Base-by-base conservation (phyloP, 2,113 vertebrate genomes). In the Bubalus kerabau region DNA sequence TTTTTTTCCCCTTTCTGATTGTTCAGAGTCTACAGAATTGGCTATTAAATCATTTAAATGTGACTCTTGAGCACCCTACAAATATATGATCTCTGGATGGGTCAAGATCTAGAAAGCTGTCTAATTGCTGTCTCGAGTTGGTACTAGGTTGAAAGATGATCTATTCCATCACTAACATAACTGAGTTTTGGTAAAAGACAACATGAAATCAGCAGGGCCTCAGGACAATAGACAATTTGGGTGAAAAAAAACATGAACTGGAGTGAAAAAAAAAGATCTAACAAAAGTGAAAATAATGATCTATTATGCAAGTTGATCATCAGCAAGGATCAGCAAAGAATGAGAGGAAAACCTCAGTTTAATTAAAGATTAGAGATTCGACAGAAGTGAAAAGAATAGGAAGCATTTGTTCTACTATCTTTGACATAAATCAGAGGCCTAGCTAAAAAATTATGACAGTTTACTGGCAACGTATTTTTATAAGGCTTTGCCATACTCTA, bases 1-100 rank as follows among this genome's bases (percentile, higher is more conserved):
- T 84, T 76, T 76, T 67, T 71, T 23, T 48, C 76, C 84, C 26
- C 26, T 19, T 76, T 90, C 54, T 52, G 43, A 96, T 14, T 81
- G 30, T 87, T 87, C 86, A 95, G 50, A 87, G 4, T 3, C n/a
- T 91, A 60, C 36, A 57, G 76, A 98, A 92, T 8, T 84, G 87
- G 74, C 80, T 90, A 89, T 64, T 86, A 52, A 92, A 96, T 92
- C 81, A 97, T 76, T 78, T 62, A 81, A 94, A 90, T 81, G 59
- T 76, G 9, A 76, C 76, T 88, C 85, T 21, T 32, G 91, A 92
- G 94, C 30, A 97, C n/a, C 46, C 43, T 78, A 60, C 10, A 17
- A 60, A 95, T 24, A 36, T 59, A 24, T 17, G 74, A 95, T 28
- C n/a, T 32, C 8, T 28, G 15, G 6, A 88, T 36, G 32, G 36